Evolutionary conservation across 2,113 vertebrate genomes (phyloP).

Genomic region (Lepus americanus): DNA sequence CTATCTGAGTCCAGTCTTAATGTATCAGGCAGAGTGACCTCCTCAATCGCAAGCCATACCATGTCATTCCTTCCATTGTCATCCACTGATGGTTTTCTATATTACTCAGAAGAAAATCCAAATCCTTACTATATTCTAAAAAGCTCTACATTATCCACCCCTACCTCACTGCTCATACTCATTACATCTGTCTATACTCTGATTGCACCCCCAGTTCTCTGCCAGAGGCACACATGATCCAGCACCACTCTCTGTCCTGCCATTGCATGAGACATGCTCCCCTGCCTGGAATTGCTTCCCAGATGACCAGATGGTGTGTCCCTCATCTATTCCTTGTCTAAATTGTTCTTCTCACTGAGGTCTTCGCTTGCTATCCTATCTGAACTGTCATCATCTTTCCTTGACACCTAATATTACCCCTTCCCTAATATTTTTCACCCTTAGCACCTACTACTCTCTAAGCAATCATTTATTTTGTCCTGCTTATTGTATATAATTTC

Average conservation of each 20-base stretch:
- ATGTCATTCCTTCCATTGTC: not conserved
- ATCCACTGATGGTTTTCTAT: not conserved
- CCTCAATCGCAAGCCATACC: not conserved
- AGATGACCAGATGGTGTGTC: too few relatives aligned
- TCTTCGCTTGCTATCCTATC: not conserved
- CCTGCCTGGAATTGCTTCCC: not conserved
- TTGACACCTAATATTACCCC: not conserved
- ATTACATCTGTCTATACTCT: not conserved
- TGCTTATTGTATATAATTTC: not conserved
- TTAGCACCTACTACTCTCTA: not conserved
- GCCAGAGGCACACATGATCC: not conserved
- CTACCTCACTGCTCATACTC: not conserved
- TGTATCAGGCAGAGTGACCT: not conserved
- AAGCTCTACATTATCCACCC: not conserved
- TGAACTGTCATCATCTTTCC: not conserved
- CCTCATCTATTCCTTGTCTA: not conserved
- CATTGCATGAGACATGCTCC: not conserved
- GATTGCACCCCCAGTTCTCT: not conserved
- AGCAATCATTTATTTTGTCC: slow-evolving; percentile 19
- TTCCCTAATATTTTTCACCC: not conserved
- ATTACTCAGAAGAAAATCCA: not conserved
- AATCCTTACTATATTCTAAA: not conserved
- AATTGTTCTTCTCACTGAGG: not conserved
- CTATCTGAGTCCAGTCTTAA: not conserved
- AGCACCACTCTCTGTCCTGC: not conserved